Conservation (phyloP, 2,797 vertebrate genomes). For the Pipistrellus pipistrellus region DNA sequence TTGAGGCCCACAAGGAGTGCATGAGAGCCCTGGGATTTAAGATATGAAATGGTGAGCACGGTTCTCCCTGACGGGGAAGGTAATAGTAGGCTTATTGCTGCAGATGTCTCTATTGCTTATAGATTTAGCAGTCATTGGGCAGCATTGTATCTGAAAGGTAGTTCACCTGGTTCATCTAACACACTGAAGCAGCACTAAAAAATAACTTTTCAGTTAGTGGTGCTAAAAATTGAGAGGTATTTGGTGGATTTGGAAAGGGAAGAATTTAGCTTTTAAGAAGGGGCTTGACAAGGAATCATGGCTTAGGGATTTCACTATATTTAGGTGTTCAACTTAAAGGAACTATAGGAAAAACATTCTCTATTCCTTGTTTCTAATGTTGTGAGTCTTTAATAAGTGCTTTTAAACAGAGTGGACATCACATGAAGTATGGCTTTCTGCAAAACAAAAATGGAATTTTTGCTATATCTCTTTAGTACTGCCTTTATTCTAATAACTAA, state of each 20-base stretch:
- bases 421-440: constrained; percentile 8
- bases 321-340: constrained; percentile 33
- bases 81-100: background rate
- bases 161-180: background rate
- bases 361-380: background rate
- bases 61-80: constrained; percentile 71
- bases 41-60: constrained; percentile 87
- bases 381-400: background rate
- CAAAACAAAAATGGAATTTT: constrained; percentile 50
- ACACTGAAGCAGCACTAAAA: constrained; percentile 28
- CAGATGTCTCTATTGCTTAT: background rate
- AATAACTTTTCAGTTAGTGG: constrained; percentile 40
- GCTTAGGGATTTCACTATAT: constrained; percentile 32
- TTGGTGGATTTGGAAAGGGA: background rate
- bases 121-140: background rate
- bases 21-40: constrained; percentile 99
- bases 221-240: constrained; percentile 4
- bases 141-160: background rate
- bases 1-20: constrained; percentile 98
- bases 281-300: background rate
- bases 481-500: constrained; percentile 15
- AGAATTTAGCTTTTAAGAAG: constrained; percentile 37
- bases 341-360: constrained; percentile 7
- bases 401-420: background rate
- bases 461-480: constrained; percentile 39